Evolutionary conservation across 2,888 invertebrate genomes (phyloP).

Genomic region (Chrysodeixis includens): DNA sequence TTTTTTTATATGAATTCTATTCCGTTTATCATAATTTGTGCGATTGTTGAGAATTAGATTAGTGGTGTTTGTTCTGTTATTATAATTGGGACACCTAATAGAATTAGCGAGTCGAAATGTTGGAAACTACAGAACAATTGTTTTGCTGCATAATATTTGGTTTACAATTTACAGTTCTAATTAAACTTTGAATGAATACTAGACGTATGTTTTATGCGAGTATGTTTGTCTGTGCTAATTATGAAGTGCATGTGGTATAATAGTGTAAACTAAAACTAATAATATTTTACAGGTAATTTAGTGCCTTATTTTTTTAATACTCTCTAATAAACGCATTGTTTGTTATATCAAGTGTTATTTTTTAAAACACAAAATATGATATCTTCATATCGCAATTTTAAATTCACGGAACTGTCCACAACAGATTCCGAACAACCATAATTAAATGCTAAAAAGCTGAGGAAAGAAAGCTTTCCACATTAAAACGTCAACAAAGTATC

Average conservation of each 20-base stretch:
- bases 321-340: too few relatives aligned
- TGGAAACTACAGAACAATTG: slow-evolving; percentile 12
- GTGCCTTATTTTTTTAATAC: too few relatives aligned
- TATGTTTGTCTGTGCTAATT: neutral
- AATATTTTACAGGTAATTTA: too few relatives aligned
- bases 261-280: too few relatives aligned
- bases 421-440: neutral
- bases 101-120: slow-evolving; percentile 9
- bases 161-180: neutral
- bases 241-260: neutral
- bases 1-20: slow-evolving; percentile 36
- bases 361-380: too few relatives aligned
- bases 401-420: neutral
- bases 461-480: slow-evolving; percentile 11
- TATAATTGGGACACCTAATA: slow-evolving; percentile 16
- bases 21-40: slow-evolving; percentile 20
- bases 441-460: slow-evolving; percentile 26
- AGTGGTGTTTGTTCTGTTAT: slow-evolving; percentile 6
- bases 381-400: too few relatives aligned
- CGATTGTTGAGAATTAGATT: neutral
- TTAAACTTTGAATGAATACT: slow-evolving; percentile 8
- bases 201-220: neutral
- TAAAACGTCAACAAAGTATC: slow-evolving; percentile 41
- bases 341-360: too few relatives aligned
- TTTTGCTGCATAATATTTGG: slow-evolving; percentile 5